Conservation (phyloP, 2,888 invertebrate genomes). For the Eucera pruinosa region DNA sequence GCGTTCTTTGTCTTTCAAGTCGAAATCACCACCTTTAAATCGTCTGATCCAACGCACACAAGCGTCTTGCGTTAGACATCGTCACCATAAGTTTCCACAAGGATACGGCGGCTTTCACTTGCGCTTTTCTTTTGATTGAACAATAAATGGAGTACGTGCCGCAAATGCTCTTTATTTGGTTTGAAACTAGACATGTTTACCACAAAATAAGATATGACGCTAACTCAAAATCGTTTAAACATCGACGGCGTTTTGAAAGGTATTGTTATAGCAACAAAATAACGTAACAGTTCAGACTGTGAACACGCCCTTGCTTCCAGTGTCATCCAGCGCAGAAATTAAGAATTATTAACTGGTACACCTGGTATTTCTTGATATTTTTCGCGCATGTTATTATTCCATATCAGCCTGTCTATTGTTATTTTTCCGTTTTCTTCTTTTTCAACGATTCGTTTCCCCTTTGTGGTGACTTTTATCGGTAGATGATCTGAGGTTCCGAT, state of each 20-base stretch:
- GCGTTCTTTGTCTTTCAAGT: too few relatives aligned
- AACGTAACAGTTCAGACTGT: conserved; percentile 2
- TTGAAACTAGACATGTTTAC: conserved; percentile 3
- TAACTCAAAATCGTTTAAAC: conserved; percentile 10
- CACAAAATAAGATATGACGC: conserved; percentile 3
- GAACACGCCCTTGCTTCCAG: too few relatives aligned
- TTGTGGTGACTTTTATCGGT: too few relatives aligned
- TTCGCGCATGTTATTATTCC: too few relatives aligned
- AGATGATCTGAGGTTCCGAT: too few relatives aligned
- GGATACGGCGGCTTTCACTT: background rate
- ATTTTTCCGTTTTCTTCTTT: too few relatives aligned
- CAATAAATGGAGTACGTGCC: background rate
- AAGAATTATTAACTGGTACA: too few relatives aligned
- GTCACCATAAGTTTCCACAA: conserved; percentile 3
- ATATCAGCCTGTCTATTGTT: too few relatives aligned
- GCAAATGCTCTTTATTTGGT: conserved; percentile 6
- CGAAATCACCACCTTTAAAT: background rate
- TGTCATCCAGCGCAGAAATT: conserved; percentile 1
- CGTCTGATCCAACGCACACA: background rate
- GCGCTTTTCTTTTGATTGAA: conserved; percentile 13
- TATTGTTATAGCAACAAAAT: conserved; percentile 3
- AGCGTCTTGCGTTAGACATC: background rate
- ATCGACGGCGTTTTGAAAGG: conserved; percentile 3
- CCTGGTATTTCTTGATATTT: too few relatives aligned
- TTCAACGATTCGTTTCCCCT: too few relatives aligned